These are phyloP conservation scores for Bos indicus DNA, from an alignment of 2,113 vertebrate species.

Conservation along the genomic window DNA sequence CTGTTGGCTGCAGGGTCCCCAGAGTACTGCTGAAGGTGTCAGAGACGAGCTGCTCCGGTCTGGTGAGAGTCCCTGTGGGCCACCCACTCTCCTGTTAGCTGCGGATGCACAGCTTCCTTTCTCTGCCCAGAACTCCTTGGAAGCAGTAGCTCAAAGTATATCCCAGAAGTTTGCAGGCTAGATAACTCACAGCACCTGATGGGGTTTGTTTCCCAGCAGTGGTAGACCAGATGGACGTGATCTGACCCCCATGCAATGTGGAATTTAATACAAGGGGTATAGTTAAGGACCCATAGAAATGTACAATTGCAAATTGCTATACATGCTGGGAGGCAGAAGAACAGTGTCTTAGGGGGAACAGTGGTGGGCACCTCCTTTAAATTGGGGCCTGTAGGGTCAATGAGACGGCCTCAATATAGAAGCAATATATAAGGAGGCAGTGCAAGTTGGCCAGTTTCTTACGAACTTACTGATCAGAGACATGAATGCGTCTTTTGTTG, in stretches of 20 bases:
- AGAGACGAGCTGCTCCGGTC: fast-evolving
- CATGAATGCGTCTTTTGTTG: not conserved
- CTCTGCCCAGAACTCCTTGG: not conserved
- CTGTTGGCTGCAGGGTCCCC: not conserved
- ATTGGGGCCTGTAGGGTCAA: not conserved
- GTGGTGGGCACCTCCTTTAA: not conserved
- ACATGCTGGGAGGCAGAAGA: fast-evolving
- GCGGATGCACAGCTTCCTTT: not conserved
- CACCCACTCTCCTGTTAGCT: fast-evolving
- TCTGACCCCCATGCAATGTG: fast-evolving
- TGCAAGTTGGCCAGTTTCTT: not conserved
- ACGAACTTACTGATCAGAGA: not conserved
- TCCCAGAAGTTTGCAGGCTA: fast-evolving
- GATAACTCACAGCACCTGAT: no score
- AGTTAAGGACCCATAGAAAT: not conserved
- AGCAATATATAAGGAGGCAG: not conserved
- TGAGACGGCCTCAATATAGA: fast-evolving
- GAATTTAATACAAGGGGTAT: fast-evolving
- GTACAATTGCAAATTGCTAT: no score
- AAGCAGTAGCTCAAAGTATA: not conserved
- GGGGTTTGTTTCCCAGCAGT: not conserved
- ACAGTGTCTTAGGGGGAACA: not conserved
- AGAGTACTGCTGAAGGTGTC: not conserved
- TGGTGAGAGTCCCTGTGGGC: not conserved
- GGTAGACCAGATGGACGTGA: no score